These are phyloP conservation scores for Limnephilus rhombicus DNA, from an alignment of 2,888 invertebrate species.

Conservation along the genomic window DNA sequence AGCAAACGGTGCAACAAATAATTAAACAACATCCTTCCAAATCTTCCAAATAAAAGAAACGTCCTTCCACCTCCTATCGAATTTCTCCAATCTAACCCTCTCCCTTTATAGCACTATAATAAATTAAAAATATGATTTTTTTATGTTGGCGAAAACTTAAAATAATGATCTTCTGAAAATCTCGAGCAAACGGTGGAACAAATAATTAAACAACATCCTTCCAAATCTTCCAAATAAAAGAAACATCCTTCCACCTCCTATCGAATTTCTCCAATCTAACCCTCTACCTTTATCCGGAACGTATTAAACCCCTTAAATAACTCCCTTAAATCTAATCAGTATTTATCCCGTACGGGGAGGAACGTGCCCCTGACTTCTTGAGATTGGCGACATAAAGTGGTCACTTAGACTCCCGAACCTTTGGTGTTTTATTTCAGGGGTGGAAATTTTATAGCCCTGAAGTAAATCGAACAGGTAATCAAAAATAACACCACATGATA, in stretches of 20 bases:
- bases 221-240: no score
- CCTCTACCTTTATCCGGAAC: conserved; percentile 11
- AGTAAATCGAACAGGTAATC: no score
- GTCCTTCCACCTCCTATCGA: conserved; percentile 4
- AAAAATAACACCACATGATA: no score
- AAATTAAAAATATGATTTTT: no score
- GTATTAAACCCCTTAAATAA: conserved; percentile 56
- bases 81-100: background rate
- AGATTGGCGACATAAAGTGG: conserved; percentile 65
- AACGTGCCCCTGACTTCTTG: conserved; percentile 31
- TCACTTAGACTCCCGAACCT: conserved; percentile 58
- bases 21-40: no score
- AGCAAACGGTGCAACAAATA: no score
- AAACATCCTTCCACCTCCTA: background rate
- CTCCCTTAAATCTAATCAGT: conserved; percentile 61
- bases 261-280: conserved; percentile 12
- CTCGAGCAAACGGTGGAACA: no score
- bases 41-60: no score
- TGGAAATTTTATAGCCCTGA: background rate
- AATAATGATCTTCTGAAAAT: no score
- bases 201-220: no score
- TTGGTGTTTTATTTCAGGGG: background rate
- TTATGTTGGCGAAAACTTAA: no score
- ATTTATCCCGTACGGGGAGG: conserved; percentile 52
- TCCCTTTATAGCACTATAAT: no score